Evolutionary conservation across 1,140 invertebrate species (phyloP).

Genomic region (Hyphantria cunea): DNA sequence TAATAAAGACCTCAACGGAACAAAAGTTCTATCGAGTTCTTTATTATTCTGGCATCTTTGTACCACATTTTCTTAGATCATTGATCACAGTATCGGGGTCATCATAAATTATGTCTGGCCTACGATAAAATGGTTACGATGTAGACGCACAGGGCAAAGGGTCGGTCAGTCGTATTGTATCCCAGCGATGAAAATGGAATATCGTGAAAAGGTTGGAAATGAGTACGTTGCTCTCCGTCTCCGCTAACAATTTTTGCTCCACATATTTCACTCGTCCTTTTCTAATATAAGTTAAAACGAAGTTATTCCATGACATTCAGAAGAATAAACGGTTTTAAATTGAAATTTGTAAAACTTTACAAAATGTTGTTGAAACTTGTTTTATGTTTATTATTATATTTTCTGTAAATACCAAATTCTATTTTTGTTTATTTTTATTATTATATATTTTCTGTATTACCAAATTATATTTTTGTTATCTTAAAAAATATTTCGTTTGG

Average conservation of each 20-base stretch:
- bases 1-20: too few relatives aligned
- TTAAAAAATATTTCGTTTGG: too few relatives aligned
- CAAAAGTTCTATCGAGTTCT: too few relatives aligned
- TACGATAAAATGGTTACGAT: constrained; percentile 27
- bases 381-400: too few relatives aligned
- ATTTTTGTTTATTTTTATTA: too few relatives aligned
- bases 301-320: constrained; percentile 7
- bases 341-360: constrained; percentile 12
- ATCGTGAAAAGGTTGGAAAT: constrained; percentile 30
- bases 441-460: too few relatives aligned
- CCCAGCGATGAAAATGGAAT: constrained; percentile 22
- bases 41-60: constrained; percentile 1
- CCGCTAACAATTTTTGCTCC: constrained; percentile 21
- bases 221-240: constrained; percentile 18
- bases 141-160: constrained; percentile 19
- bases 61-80: constrained; percentile 5
- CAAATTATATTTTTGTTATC: too few relatives aligned
- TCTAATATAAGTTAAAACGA: constrained; percentile 22
- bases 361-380: constrained; percentile 2
- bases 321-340: constrained; percentile 11
- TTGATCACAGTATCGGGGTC: constrained; percentile 13
- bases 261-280: constrained; percentile 20
- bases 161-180: constrained; percentile 25
- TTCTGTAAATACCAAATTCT: too few relatives aligned
- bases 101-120: constrained; percentile 16